Percentiles rank a stretch among this genome's conserved stretches.
phyloP scores from a whole-genome alignment of 2,888 invertebrate species.

The Campoplex nolae region DNA sequence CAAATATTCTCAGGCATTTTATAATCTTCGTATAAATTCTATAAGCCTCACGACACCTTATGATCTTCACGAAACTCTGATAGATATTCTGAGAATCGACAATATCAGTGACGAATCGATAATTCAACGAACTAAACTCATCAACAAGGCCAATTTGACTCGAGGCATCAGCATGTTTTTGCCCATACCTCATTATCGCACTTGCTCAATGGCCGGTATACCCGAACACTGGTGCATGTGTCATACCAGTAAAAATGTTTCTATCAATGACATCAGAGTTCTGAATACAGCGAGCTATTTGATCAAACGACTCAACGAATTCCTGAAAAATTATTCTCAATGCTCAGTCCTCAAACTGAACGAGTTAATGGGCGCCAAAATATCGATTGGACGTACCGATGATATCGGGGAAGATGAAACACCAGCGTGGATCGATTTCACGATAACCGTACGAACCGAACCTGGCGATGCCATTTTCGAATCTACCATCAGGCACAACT shows the following conservation, averaged over 20 bases:
- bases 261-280: constrained; percentile 86
- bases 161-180: constrained; percentile 92
- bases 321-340: constrained; percentile 87
- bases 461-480: constrained; percentile 93
- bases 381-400: constrained; percentile 83
- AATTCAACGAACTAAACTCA: constrained; percentile 79
- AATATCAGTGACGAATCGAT: constrained; percentile 84
- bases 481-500: constrained; percentile 88
- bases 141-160: constrained; percentile 76
- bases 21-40: constrained; percentile 89
- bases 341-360: constrained; percentile 89
- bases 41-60: constrained; percentile 92
- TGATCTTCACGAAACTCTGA: constrained; percentile 92
- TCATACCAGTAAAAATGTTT: constrained; percentile 88
- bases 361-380: constrained; percentile 88
- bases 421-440: constrained; percentile 87
- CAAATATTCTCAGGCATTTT: constrained; percentile 87
- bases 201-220: constrained; percentile 92
- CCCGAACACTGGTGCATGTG: constrained; percentile 96
- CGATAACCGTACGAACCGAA: constrained; percentile 87
- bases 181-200: constrained; percentile 89
- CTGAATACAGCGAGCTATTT: constrained; percentile 87
- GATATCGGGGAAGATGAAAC: constrained; percentile 73
- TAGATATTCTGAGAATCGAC: constrained; percentile 88
- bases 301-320: constrained; percentile 88